Conservation (phyloP, 2,797 vertebrate species). For the Malurus splendens region DNA sequence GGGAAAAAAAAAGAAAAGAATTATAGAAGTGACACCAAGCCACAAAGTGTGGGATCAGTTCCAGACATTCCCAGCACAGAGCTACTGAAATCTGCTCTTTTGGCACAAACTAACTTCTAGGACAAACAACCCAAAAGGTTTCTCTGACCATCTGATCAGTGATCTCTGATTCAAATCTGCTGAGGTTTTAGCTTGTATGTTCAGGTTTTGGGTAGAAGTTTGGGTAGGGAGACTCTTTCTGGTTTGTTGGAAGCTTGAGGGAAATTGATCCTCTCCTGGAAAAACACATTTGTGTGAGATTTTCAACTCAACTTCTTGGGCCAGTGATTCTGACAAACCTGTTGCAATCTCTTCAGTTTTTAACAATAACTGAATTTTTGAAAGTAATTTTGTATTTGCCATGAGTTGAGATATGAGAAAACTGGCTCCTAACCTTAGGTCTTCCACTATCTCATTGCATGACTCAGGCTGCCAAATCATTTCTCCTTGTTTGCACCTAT, state of each 20-base stretch:
- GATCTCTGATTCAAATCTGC: not conserved
- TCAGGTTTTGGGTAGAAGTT: not conserved
- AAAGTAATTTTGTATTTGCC: not conserved
- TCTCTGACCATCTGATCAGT: not conserved
- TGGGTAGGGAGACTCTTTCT: not conserved
- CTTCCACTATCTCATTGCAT: not conserved
- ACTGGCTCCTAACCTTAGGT: not conserved
- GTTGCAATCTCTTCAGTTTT: not conserved
- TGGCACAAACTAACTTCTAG: not conserved
- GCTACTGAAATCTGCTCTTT: not conserved
- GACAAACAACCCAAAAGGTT: not conserved
- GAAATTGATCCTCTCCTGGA: not conserved
- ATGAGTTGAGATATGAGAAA: not conserved
- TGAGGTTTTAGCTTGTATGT: not conserved
- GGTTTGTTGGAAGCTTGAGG: not conserved
- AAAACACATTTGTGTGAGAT: not conserved
- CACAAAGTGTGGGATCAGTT: not conserved
- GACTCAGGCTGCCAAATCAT: not conserved
- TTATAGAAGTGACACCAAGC: constrained; percentile 8
- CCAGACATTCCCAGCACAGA: not conserved
- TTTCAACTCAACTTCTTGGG: not conserved
- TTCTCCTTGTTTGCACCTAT: constrained; percentile 27
- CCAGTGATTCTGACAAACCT: not conserved
- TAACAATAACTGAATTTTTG: not conserved
- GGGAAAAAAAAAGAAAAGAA: not conserved